Evolutionary conservation across 2,113 vertebrate species (phyloP).

Genomic region (Oreochromis aureus): DNA sequence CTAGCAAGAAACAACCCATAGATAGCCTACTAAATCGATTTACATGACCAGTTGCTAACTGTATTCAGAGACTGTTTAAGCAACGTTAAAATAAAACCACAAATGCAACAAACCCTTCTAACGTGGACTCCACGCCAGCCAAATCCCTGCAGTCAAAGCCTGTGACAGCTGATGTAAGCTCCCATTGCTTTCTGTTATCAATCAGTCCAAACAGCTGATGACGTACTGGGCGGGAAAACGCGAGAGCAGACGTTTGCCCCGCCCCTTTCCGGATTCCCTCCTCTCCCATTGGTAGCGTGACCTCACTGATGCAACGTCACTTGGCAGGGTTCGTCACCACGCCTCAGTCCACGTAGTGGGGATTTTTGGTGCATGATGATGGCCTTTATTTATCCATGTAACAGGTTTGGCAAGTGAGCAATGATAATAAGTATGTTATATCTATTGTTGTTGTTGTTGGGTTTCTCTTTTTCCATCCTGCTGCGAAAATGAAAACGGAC

Average conservation of each 20-base stretch:
- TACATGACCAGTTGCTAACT: background rate
- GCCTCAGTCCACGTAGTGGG: conserved; percentile 7
- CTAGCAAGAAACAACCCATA: background rate
- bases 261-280: background rate
- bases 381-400: background rate
- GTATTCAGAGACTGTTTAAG: background rate
- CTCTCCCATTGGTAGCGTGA: conserved; percentile 19
- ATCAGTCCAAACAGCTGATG: conserved; percentile 3
- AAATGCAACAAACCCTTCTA: background rate
- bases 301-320: background rate
- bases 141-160: conserved; percentile 31
- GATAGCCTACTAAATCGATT: background rate
- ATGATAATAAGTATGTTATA: background rate
- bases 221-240: conserved; percentile 44
- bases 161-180: conserved; percentile 31
- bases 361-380: background rate
- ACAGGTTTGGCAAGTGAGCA: background rate
- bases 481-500: background rate
- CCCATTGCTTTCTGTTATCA: conserved; percentile 21
- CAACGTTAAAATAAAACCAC: background rate
- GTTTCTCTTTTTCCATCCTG: background rate
- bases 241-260: background rate
- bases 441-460: background rate
- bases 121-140: conserved; percentile 43
- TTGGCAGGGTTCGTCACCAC: background rate